A percentile compares a stretch with the other conserved stretches of the same genome.
phyloP scores from a whole-genome alignment of 2,113 vertebrate species.

The Gallinago paraguaiae region DNA sequence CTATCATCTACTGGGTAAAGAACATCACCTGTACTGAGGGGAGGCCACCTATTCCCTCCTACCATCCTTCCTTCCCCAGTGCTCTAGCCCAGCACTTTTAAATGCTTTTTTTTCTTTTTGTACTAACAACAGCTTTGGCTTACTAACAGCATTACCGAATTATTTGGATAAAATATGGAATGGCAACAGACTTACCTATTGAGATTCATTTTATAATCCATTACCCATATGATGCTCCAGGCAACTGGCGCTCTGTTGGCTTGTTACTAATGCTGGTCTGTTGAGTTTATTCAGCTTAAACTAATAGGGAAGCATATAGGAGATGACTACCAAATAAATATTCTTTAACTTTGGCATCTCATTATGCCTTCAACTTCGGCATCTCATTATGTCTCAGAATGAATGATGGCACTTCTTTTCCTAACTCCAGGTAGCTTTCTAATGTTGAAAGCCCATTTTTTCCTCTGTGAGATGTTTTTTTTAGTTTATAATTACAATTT shows the following conservation, averaged over 20 bases:
- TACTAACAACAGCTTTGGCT: neutral
- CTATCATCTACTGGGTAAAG: neutral
- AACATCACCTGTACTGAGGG: rapidly evolving
- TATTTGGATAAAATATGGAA: neutral
- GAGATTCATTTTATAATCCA: constrained; percentile 23
- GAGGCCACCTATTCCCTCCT: neutral
- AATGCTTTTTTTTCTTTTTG: neutral
- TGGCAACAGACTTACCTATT: constrained; percentile 1
- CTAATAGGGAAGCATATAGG: neutral
- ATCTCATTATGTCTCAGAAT: neutral
- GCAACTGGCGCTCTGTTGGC: neutral
- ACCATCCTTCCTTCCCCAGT: neutral
- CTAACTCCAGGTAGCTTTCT: neutral
- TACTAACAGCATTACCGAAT: neutral
- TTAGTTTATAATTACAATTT: neutral
- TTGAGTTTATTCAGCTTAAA: constrained; percentile 33
- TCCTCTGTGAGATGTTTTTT: neutral
- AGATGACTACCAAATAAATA: constrained; percentile 46
- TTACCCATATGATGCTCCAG: constrained; percentile 6
- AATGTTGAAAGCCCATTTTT: neutral
- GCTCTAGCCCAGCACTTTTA: neutral
- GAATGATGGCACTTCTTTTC: neutral
- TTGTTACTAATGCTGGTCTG: constrained; percentile 11
- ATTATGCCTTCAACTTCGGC: neutral
- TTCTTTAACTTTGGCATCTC: neutral